These are phyloP conservation scores for Macaria liturata DNA, from an alignment of 2,888 invertebrate species.

Conservation along the genomic window DNA sequence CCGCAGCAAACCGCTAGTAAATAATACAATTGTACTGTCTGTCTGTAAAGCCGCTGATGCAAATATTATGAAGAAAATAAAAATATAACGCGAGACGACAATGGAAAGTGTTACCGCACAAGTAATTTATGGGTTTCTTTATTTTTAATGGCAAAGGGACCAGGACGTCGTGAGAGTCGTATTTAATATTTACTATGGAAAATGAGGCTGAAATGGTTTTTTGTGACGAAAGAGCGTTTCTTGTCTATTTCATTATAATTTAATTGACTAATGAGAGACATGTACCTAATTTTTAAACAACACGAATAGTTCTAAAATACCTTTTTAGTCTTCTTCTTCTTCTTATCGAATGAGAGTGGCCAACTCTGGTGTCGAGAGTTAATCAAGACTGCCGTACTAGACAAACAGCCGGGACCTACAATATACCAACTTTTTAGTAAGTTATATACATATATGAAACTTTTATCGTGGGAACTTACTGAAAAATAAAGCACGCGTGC, in stretches of 20 bases:
- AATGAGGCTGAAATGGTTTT: background rate
- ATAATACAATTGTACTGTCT: constrained; percentile 27
- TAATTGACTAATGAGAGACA: too few species aligned
- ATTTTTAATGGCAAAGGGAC: constrained; percentile 18
- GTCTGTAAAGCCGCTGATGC: constrained; percentile 42
- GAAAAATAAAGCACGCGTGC: constrained; percentile 21
- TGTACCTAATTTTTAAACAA: background rate
- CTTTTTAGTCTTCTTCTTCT: background rate
- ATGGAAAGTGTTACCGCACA: constrained; percentile 45
- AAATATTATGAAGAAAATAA: constrained; percentile 56
- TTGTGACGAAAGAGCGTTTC: background rate
- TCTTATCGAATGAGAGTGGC: too few species aligned
- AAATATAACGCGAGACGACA: constrained; percentile 36
- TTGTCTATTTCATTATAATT: background rate
- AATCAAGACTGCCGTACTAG: too few species aligned
- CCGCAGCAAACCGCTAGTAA: constrained; percentile 22
- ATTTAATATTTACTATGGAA: constrained; percentile 18
- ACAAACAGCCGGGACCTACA: background rate
- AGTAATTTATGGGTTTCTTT: constrained; percentile 37
- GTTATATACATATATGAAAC: background rate
- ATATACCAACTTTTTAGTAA: too few species aligned
- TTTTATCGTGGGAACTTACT: background rate
- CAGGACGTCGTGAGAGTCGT: background rate
- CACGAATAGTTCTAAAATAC: too few species aligned
- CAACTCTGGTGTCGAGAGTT: too few species aligned